Evolutionary conservation across 2,113 vertebrate species (phyloP), one percentile per base, ranked within the genome.

Genomic region (Lethenteron camtschaticum): DNA sequence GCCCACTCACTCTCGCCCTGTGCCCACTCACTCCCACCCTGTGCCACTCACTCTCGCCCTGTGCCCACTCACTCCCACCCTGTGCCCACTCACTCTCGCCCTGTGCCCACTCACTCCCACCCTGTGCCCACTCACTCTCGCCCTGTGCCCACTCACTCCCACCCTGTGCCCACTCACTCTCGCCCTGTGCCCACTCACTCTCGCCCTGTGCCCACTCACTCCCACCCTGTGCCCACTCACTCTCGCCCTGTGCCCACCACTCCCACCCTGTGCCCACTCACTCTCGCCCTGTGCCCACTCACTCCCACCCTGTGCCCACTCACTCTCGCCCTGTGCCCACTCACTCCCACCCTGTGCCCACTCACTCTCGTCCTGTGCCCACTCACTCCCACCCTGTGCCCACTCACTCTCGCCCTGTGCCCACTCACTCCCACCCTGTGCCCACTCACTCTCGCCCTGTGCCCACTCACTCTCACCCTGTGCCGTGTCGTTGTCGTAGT

Each of bases 401-500:
- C 16, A 18, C 16, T 18, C 16, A 41, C 41, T 41, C 41, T 41
- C 41, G 1, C 41, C 41, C 5, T 41, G 41, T 41, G 82, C 74
- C 4, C 24, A 41, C 24, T 41, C 24, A 41, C 41, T 41, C 41
- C 6, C 41, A 6, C 41, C 41, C 5, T 41, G 41, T 41, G 82
- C 74, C 4, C 24, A 41, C 24, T 41, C 24, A 41, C 41, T 41
- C 41, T 41, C 41, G 1, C 41, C 41, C 5, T 41, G 41, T 41
- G 82, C 74, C 4, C 24, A 3, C 24, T 41, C 24, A 41, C 41
- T 41, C 41, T 41, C 41, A 6, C 41, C 41, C 5, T 41, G 41
- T 41, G 82, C 74, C 4, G 79, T 79, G 70, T 78, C 75, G 68
- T 83, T 83, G 75, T 80, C 80, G 9, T 76, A 74, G 71, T 82